Evolutionary conservation across 2,888 invertebrate species (phyloP), one percentile per base, ranked within the genome.

Genomic region (Acleris literana): DNA sequence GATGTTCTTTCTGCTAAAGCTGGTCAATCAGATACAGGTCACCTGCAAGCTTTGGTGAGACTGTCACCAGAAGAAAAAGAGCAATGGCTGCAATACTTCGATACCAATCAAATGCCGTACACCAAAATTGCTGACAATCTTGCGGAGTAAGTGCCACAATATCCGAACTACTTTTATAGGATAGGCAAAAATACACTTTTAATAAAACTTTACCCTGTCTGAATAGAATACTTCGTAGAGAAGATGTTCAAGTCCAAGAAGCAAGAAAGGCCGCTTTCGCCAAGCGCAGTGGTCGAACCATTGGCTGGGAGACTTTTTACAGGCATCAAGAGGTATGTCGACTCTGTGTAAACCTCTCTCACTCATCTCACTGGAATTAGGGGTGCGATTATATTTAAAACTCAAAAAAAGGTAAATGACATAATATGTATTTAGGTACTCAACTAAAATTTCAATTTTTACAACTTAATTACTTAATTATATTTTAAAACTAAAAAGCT

Each of bases 301-400:
- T 90, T n/a, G 78, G 80, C 43, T 91, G 86, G 84, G 86, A 89
- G 57, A 79, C 84, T 2, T 91, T 87, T 72, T 89, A 90, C 72
- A 79, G 79, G 29, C 75, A 80, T 56, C 74, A 84, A 6, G 88
- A 88, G 81, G 89, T 88, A 72, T 5, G n/a, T 44, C 44, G 5
- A 44, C 43, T 4, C 16, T 43, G 16, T 16, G 3, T 43, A 43
- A 13, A 43, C 20, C n/a, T n/a, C n/a, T n/a, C n/a, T n/a, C n/a
- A 3, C n/a, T 5, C 5, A n/a, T 44, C 16, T 44, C n/a, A n/a
- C n/a, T n/a, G 6, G n/a, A n/a, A 44, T n/a, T n/a, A 16, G 6
- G 44, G 1, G 13, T 44, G 16, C n/a, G n/a, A 44, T 3, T 13
- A 44, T n/a, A n/a, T 2, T 33, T 9, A 33, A 20, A 20, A 3